Evolutionary conservation across 2,888 invertebrate genomes (phyloP).

Genomic region (Cephus runcator): DNA sequence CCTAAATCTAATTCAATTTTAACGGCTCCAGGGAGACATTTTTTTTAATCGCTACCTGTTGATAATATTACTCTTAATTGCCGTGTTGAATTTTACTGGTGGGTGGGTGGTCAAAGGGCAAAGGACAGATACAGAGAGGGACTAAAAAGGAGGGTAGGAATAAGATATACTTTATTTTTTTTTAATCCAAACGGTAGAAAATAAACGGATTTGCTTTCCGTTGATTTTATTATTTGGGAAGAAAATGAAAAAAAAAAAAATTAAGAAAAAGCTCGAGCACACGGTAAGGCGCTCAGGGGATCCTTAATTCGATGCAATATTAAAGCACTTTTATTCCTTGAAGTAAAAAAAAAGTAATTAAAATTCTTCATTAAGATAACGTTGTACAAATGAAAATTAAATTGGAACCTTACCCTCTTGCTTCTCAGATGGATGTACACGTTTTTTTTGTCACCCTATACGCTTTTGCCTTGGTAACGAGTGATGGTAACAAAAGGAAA

Average conservation of each 20-base stretch:
- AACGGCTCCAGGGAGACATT: too few species aligned
- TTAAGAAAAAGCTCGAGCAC: not conserved
- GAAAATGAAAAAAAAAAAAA: not conserved
- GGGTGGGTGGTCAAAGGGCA: too few species aligned
- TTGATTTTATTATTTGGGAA: not conserved
- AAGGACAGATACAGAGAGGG: too few species aligned
- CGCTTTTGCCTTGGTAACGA: too few species aligned
- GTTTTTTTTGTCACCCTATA: not conserved
- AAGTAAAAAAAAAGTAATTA: conserved; percentile 42
- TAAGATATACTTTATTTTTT: too few species aligned
- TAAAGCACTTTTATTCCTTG: not conserved
- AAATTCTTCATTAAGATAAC: conserved; percentile 51
- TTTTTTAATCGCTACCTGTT: too few species aligned
- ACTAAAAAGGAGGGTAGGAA: too few species aligned
- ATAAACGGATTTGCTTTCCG: not conserved
- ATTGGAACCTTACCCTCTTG: conserved; percentile 17
- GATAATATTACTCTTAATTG: too few species aligned
- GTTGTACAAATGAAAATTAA: conserved; percentile 53
- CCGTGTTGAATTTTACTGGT: too few species aligned
- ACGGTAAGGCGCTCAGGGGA: too few species aligned
- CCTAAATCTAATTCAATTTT: too few species aligned
- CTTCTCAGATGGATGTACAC: not conserved
- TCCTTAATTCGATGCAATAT: not conserved
- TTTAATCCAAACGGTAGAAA: not conserved
- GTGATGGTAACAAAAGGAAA: too few species aligned